Percentiles rank a stretch among this genome's conserved stretches.
Conservation (phyloP, 1,140 invertebrate genomes). For the Colletes latitarsis region DNA sequence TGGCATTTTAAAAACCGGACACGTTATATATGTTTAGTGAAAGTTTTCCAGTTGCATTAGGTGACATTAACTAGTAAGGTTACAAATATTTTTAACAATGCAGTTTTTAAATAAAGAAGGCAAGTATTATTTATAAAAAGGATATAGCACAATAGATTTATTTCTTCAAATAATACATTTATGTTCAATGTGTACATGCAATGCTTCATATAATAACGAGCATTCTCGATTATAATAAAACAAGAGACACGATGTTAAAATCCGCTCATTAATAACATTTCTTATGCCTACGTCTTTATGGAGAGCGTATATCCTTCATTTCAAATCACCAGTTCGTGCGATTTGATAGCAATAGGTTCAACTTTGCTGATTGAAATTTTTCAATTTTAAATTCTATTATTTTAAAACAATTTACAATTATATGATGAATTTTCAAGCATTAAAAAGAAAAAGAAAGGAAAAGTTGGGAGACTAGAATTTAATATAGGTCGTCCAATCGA, state of each 20-base stretch:
- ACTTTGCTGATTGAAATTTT: not conserved
- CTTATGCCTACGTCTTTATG: not conserved
- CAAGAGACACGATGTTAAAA: not conserved
- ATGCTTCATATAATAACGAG: not conserved
- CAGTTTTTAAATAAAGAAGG: not conserved
- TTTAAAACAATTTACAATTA: not conserved
- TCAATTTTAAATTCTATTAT: not conserved
- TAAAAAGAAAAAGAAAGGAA: not conserved
- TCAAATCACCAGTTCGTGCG: not conserved
- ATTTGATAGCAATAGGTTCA: not conserved
- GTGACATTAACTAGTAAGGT: no score
- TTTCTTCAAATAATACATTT: conserved; percentile 55
- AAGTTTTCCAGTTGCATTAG: no score
- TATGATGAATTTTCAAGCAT: not conserved
- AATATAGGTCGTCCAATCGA: conserved; percentile 10
- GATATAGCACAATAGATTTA: conserved; percentile 44
- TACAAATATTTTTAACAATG: not conserved
- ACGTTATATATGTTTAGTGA: no score
- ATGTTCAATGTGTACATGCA: conserved; percentile 30
- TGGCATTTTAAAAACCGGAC: no score
- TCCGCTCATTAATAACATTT: conserved; percentile 9
- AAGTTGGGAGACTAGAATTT: conserved; percentile 30
- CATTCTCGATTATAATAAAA: conserved; percentile 32
- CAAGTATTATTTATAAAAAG: conserved; percentile 24
- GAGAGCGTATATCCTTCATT: not conserved